phyloP scores from a whole-genome alignment of 2,113 vertebrate genomes.

The Rhynchopsitta pachyrhyncha region DNA sequence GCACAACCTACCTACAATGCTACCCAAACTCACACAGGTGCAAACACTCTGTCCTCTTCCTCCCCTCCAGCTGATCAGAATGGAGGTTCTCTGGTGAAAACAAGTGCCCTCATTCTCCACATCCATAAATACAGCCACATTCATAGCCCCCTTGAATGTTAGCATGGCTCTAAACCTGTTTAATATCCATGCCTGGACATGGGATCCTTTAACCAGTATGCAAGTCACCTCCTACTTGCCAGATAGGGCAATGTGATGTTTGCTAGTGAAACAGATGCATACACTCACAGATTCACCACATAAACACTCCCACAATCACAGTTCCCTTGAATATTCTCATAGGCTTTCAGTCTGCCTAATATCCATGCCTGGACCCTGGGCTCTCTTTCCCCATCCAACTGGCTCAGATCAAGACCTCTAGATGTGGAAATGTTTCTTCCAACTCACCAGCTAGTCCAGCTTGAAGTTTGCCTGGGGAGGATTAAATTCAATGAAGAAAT shows the following conservation, averaged over 20 bases:
- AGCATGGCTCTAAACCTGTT: background rate
- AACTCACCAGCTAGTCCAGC: background rate
- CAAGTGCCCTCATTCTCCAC: background rate
- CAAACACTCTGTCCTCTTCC: background rate
- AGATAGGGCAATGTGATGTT: background rate
- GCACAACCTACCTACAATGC: background rate
- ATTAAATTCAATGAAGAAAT: background rate
- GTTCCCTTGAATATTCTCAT: background rate
- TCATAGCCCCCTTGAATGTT: background rate
- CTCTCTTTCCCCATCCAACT: background rate
- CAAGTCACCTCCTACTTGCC: background rate
- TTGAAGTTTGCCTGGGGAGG: background rate
- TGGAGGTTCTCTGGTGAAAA: background rate
- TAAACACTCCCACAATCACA: background rate
- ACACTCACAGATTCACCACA: background rate
- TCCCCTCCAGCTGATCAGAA: background rate
- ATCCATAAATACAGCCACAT: background rate
- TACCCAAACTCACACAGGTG: background rate
- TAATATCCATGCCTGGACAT: background rate
- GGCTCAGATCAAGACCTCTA: background rate
- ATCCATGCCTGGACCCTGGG: background rate
- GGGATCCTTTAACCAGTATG: background rate
- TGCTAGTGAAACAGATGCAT: background rate
- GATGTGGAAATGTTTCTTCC: background rate
- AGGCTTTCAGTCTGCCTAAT: background rate